Evolutionary conservation across 2,797 vertebrate genomes (phyloP), one percentile per base, ranked within the genome.

Genomic region (Chiloscyllium punctatum): DNA sequence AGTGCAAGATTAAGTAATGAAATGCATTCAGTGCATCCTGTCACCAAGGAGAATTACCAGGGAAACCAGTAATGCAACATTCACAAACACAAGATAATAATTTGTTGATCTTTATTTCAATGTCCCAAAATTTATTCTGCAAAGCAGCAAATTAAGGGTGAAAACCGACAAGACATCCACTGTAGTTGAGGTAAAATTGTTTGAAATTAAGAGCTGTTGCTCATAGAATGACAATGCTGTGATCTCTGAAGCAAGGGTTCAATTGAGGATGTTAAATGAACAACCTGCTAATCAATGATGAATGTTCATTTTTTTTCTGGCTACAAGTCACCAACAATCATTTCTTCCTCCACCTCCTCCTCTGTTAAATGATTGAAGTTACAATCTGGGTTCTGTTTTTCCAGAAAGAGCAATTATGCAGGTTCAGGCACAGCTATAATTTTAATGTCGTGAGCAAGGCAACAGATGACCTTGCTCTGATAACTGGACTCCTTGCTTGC

Each of bases 31-130:
- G 62, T 25, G 16, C 25, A 25, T 42, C 5, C 62, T 92, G n/a
- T 92, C n/a, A 69, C 90, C 62, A n/a, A 90, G 27, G 51, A 90
- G 87, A 90, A 57, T 90, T 27, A 33, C 87, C 87, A 62, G 53
- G 87, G n/a, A 51, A 69, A 92, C 57, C 90, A 25, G 21, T 37
- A 25, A 69, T 23, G 42, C 0, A n/a, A 69, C 18, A 25, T 68
- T 37, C 18, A 37, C 62, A 42, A 92, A 69, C 62, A 69, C 23
- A 66, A 25, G 7, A 23, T 37, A 66, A 91, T 18, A 92, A 92
- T 42, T 92, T 30, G n/a, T 42, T 92, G 23, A 9, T 42, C 62
- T 37, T 92, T 68, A 37, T 69, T 69, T 92, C 42, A 42, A 92
- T 92, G 18, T 90, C n/a, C 90, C 16, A 37, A 69, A 92, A 69